phyloP scores from a whole-genome alignment of 37 sponge, comb jelly and placozoan species.

The Petrosia ficiformis region DNA sequence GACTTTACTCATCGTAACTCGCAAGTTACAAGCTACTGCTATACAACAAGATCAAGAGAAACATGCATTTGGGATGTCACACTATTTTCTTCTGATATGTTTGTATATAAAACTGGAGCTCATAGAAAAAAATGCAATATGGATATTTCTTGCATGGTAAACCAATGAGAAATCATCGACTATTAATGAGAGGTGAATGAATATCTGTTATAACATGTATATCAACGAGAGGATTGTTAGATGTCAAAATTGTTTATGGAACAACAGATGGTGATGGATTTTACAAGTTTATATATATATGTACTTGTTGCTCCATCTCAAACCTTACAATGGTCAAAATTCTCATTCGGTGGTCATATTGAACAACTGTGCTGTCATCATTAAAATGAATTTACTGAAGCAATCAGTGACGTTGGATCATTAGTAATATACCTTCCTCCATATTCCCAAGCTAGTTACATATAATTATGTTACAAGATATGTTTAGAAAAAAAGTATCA shows the following conservation, averaged over 20 bases:
- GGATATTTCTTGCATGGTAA: neutral
- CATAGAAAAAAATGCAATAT: neutral
- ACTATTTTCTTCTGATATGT: neutral
- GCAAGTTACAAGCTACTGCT: neutral
- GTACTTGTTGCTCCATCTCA: neutral
- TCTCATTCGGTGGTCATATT: neutral
- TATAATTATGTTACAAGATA: no score
- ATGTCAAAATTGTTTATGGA: neutral
- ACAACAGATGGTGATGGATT: neutral
- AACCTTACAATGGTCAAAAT: neutral
- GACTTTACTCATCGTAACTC: neutral
- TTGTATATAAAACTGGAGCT: neutral
- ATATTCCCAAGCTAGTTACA: no score
- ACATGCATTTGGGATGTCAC: neutral
- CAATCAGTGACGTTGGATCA: no score
- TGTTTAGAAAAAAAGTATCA: no score
- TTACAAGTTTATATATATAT: neutral
- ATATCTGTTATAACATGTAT: slow-evolving; percentile 7
- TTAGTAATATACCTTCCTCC: no score
- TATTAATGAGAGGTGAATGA: neutral
- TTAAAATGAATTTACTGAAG: neutral
- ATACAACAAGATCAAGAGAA: neutral
- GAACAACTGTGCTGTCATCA: no score
- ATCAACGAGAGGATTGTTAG: slow-evolving; percentile 2
- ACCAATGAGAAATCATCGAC: neutral